phyloP scores from a whole-genome alignment of 2,113 vertebrate species.

The Aegotheles bennettii region DNA sequence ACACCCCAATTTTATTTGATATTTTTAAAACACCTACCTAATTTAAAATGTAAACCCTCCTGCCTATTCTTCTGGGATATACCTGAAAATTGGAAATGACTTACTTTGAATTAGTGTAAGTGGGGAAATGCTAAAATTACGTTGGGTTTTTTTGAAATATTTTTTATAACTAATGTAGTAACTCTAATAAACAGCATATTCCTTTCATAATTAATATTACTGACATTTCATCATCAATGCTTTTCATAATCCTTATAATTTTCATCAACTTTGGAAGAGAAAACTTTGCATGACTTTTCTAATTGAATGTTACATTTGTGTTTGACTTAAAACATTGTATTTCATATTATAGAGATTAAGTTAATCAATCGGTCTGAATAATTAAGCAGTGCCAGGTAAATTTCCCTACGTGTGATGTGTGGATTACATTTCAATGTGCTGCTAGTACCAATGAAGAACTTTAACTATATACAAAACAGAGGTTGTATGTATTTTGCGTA shows the following conservation, averaged over 20 bases:
- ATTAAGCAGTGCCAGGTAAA: slow-evolving; percentile 18
- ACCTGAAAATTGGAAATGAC: neutral
- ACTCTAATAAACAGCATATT: slow-evolving; percentile 8
- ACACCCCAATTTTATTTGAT: neutral
- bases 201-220: slow-evolving; percentile 56
- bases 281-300: slow-evolving; percentile 53
- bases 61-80: neutral
- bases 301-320: slow-evolving; percentile 34
- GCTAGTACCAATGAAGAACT: slow-evolving; percentile 45
- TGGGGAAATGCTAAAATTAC: slow-evolving; percentile 49
- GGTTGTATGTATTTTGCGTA: neutral
- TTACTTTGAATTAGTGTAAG: neutral
- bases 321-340: slow-evolving; percentile 33
- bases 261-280: slow-evolving; percentile 11
- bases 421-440: neutral
- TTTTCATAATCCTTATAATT: slow-evolving; percentile 33
- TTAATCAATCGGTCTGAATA: slow-evolving; percentile 31
- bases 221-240: slow-evolving; percentile 50
- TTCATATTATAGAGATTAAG: slow-evolving; percentile 47
- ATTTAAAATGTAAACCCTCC: neutral
- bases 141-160: neutral
- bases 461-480: neutral
- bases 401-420: neutral
- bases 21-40: neutral
- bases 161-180: neutral